Percentiles rank a stretch among this genome's conserved stretches.
Conservation (phyloP, 92 coral and sea anemone species). For the Siderastrea radians region DNA sequence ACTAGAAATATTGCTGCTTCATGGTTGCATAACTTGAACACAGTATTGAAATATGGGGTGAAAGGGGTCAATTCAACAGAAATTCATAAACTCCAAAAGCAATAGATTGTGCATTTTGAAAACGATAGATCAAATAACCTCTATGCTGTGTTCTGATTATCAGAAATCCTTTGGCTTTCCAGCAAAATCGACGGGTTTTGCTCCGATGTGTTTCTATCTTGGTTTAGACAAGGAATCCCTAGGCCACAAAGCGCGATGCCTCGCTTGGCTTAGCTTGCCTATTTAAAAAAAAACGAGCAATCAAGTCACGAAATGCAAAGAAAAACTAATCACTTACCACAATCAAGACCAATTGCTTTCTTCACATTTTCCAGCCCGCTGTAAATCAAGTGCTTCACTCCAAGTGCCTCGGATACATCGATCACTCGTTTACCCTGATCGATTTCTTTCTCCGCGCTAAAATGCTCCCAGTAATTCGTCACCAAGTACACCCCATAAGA, state of each 20-base stretch:
- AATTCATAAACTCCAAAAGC: background rate
- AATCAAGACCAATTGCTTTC: constrained; percentile 71
- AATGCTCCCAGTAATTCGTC: constrained; percentile 87
- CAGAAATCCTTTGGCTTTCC: too few species aligned
- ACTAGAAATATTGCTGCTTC: too few species aligned
- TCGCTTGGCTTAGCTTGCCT: background rate
- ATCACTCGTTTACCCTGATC: constrained; percentile 82
- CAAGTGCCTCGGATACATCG: constrained; percentile 68
- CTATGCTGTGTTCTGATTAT: too few species aligned
- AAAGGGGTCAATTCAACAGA: background rate
- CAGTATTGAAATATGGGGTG: background rate
- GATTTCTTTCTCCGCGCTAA: constrained; percentile 73
- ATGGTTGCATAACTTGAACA: too few species aligned
- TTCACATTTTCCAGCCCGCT: constrained; percentile 88
- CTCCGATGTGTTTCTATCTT: background rate
- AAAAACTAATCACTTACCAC: constrained; percentile 63
- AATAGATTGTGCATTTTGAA: too few species aligned
- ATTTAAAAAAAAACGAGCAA: background rate
- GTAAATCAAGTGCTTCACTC: constrained; percentile 80
- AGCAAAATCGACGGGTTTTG: too few species aligned
- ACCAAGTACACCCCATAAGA: constrained; percentile 83
- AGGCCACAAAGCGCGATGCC: background rate
- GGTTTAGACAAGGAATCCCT: too few species aligned
- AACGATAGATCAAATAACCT: too few species aligned
- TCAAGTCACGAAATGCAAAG: background rate